phyloP scores from a whole-genome alignment of 2,888 invertebrate species.

The Heliconius charithonia region DNA sequence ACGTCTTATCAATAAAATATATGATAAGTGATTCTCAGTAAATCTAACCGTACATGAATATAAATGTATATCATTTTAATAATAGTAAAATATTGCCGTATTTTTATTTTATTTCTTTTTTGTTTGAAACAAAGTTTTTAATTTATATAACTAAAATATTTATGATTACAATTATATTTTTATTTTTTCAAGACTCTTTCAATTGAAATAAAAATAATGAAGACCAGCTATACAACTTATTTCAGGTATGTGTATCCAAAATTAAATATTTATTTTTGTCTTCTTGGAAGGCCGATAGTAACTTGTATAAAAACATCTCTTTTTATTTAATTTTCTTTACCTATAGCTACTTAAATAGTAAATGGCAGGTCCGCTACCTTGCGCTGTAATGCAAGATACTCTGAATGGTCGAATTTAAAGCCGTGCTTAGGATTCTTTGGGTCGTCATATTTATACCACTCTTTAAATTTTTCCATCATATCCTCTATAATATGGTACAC shows the following conservation, averaged over 20 bases:
- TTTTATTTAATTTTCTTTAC: not conserved
- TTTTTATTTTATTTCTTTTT: too few species aligned
- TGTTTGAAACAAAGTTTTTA: not conserved
- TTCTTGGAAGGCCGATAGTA: too few species aligned
- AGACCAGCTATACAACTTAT: too few species aligned
- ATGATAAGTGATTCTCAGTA: not conserved
- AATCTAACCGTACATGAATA: not conserved
- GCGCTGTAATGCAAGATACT: not conserved
- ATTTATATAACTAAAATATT: not conserved
- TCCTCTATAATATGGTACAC: not conserved
- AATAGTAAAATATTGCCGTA: not conserved
- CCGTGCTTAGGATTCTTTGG: not conserved
- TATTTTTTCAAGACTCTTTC: too few species aligned
- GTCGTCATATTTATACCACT: not conserved
- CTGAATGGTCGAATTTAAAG: too few species aligned
- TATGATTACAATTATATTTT: too few species aligned
- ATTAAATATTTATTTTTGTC: not conserved
- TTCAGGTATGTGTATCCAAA: not conserved
- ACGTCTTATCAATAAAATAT: not conserved
- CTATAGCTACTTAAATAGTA: not conserved
- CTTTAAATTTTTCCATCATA: not conserved
- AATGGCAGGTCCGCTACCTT: not conserved
- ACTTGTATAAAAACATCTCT: not conserved
- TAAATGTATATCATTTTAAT: not conserved
- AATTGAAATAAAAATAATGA: too few species aligned